Evolutionary conservation across 2,888 invertebrate genomes (phyloP).

Genomic region (Caenorhabditis plicata): DNA sequence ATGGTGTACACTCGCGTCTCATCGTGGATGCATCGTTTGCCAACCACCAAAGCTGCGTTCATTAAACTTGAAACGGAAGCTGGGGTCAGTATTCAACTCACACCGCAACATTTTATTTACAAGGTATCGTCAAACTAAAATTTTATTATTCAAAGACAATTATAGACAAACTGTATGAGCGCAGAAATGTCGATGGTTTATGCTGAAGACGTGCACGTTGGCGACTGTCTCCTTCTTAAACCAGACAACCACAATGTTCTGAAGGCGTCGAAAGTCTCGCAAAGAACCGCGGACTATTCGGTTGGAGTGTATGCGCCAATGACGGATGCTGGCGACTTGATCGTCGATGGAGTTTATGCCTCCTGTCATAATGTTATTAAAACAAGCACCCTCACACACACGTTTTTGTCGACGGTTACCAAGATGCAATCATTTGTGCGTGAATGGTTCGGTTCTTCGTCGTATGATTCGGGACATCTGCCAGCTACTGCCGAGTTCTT

Average conservation of each 20-base stretch:
- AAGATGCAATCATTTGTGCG: slow-evolving; percentile 27
- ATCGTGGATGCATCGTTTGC: slow-evolving; percentile 51
- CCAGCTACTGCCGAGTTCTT: slow-evolving; percentile 50
- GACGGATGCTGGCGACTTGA: slow-evolving; percentile 52
- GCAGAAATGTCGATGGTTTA: slow-evolving; percentile 33
- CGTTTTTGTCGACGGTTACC: slow-evolving; percentile 37
- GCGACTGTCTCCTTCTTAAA: slow-evolving; percentile 55
- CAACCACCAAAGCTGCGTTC: slow-evolving; percentile 47
- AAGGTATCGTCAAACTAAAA: slow-evolving; percentile 13
- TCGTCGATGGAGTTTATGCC: slow-evolving; percentile 55
- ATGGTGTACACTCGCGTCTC: slow-evolving; percentile 47
- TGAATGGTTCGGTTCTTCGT: slow-evolving; percentile 18
- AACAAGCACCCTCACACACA: slow-evolving; percentile 48
- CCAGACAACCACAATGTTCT: too few relatives aligned
- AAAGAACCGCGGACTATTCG: slow-evolving; percentile 26
- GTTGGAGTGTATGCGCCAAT: slow-evolving; percentile 56
- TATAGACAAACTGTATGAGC: slow-evolving; percentile 13
- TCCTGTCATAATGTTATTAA: slow-evolving; percentile 57
- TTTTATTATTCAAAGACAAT: neutral
- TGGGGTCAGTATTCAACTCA: slow-evolving; percentile 40
- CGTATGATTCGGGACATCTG: slow-evolving; percentile 40
- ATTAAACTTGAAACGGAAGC: slow-evolving; percentile 40
- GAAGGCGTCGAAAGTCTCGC: slow-evolving; percentile 25
- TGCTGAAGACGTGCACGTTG: slow-evolving; percentile 48
- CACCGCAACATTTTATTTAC: slow-evolving; percentile 59